These are phyloP conservation scores for Trinorchestia longiramus DNA, from an alignment of 1,140 invertebrate species.

Conservation along the genomic window DNA sequence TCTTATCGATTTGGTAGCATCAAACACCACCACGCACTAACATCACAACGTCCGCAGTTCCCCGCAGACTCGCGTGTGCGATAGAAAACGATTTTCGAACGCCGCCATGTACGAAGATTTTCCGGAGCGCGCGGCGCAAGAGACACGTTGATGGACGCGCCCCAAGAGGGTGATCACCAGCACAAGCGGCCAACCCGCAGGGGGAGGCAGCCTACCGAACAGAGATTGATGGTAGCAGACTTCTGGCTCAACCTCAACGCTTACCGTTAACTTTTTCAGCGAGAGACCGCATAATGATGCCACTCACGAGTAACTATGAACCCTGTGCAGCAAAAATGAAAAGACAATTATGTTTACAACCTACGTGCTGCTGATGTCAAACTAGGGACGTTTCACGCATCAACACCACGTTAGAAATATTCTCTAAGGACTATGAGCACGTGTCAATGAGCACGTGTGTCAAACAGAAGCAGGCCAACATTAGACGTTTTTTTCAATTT, in stretches of 20 bases:
- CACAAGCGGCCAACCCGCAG: not conserved
- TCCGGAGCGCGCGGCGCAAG: not conserved
- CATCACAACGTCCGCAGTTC: not conserved
- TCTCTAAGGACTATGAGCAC: not conserved
- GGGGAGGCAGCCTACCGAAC: not conserved
- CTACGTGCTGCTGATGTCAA: not conserved
- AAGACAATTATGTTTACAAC: not conserved
- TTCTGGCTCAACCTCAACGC: not conserved
- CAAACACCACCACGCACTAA: not conserved
- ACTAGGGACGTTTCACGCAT: not conserved
- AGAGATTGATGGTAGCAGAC: not conserved
- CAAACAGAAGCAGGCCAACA: not conserved
- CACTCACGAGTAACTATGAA: not conserved
- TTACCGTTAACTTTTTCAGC: not conserved
- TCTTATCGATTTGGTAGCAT: not conserved
- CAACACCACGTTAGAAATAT: not conserved
- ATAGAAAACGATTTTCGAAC: not conserved
- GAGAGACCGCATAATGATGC: not conserved
- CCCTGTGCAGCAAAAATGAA: not conserved
- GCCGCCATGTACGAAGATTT: not conserved
- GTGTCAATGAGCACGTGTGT: not conserved
- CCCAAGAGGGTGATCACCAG: slow-evolving; percentile 21
- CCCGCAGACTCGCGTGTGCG: not conserved
- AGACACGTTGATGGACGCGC: slow-evolving; percentile 3
- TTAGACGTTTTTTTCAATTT: not conserved